Base-by-base conservation (phyloP, 37 sponge, comb jelly and placozoan species). In the Ephydatia muelleri region DNA sequence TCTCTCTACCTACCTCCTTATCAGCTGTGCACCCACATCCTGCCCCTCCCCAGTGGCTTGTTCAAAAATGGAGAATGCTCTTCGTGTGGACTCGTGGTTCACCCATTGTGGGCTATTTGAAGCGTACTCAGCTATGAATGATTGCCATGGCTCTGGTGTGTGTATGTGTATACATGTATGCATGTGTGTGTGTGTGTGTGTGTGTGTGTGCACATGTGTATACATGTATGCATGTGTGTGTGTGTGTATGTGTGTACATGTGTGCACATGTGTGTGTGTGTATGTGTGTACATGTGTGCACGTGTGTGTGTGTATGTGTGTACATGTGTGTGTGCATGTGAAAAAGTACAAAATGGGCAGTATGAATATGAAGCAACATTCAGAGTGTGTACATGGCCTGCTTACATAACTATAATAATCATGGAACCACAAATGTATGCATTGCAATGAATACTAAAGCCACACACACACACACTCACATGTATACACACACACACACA, bases 91-190 rank as follows among this genome's bases (percentile, higher is more conserved):
- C 29, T 66, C 23, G 30, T 65, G 28, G 68, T 75, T 75, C 89
- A 82, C 43, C 9, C 33, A 80, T 23, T 34, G 76, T 21, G 76
- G 70, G 77, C 81, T 75, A 4, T 22, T 29, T 49, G 68, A 27
- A 38, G 82, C 34, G 35, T 87, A 87, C 12, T 16, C 26, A 23
- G 5, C 19, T 29, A 89, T 28, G 75, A 89, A 89, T 19, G 75
- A 8, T 68, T 84, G 29, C 89, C 89, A 89, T 64, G 76, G 80
- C 37, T 68, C 86, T 86, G 49, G n/a, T 8, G 43, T 73, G 74
- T 32, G 35, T 73, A 37, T 32, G 74, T 73, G 74, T 33, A 37
- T 33, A 37, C 28, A 28, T 68, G 69, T 68, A 28, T 68, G 69
- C 28, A 28, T 68, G 69, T 68, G 69, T 68, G 4, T 68, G 69